Conservation (phyloP, 2,797 vertebrate species). For the Hybognathus amarus region DNA sequence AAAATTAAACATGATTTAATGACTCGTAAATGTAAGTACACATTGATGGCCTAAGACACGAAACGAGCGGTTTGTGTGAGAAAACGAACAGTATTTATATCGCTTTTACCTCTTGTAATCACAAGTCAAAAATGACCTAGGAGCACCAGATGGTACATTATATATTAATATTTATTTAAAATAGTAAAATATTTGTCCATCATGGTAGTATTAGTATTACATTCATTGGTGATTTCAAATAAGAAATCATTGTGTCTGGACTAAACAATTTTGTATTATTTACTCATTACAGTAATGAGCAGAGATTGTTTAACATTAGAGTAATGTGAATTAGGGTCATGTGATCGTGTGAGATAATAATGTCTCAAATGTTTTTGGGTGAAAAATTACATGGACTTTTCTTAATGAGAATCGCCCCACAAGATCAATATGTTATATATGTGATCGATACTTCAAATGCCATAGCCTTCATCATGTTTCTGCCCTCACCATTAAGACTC, state of each 20-base stretch:
- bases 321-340: too few species aligned
- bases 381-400: neutral
- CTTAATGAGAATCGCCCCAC: neutral
- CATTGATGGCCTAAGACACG: too few species aligned
- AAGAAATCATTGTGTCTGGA: neutral
- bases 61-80: too few species aligned
- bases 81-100: too few species aligned
- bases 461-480: neutral
- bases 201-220: neutral
- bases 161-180: neutral
- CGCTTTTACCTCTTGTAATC: too few species aligned
- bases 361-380: neutral
- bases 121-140: neutral
- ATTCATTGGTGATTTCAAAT: neutral
- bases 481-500: neutral
- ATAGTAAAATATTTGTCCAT: neutral
- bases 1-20: too few species aligned
- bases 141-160: neutral
- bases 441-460: neutral
- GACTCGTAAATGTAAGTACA: too few species aligned
- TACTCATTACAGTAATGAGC: neutral
- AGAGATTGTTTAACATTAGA: too few species aligned
- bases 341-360: too few species aligned
- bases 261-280: neutral
- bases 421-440: neutral